Base-by-base conservation (phyloP, 1,140 invertebrate genomes). In the Zaprionus tsacasi region DNA sequence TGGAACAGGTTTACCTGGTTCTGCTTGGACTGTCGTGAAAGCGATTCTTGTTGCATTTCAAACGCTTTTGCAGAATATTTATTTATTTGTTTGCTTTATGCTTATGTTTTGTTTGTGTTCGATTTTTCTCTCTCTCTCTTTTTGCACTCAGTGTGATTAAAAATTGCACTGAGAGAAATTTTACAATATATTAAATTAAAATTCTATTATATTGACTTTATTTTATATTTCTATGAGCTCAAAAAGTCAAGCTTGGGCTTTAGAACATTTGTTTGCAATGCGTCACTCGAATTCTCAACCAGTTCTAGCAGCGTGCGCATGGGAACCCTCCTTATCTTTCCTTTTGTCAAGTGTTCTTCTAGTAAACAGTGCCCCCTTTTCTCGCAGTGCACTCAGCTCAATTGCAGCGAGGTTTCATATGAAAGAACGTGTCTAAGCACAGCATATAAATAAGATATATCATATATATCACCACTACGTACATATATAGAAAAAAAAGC, bases 11-110 rank as follows among this genome's bases (percentile, higher is more conserved):
- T 75, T 70, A 35, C 54, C 72, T 54, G 67, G 71, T 74, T 74
- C 72, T 70, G 67, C 17, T 72, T 60, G 40, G 52, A 61, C 17
- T 70, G 72, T 57, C 67, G 72, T 70, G 72, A 75, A 75, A 75
- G 72, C 72, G 68, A 75, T 65, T 75, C 72, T 63, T 59, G 15
- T 70, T 57, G 67, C 72, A 75, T 70, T 75, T 75, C 35, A 70
- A 70, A 74, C 65, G 52, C 27, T 7, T 68, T 61, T 74, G 64
- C 64, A 68, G 64, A 54, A 40, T 69, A 36, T 60, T 35, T 59
- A 36, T 60, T 35, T 59, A 56, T 66, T 65, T 58, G 25, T 33
- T 70, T 75, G 61, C 40, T 45, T 45, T 45, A 45, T 45, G 40
- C 40, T 45, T 45, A 45, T 45, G 7, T 45, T 45, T 45, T 75